A percentile compares a stretch with the other conserved stretches of the same genome.
Evolutionary conservation across 2,888 invertebrate species (phyloP).

Genomic region (Netelia fuscicornis): DNA sequence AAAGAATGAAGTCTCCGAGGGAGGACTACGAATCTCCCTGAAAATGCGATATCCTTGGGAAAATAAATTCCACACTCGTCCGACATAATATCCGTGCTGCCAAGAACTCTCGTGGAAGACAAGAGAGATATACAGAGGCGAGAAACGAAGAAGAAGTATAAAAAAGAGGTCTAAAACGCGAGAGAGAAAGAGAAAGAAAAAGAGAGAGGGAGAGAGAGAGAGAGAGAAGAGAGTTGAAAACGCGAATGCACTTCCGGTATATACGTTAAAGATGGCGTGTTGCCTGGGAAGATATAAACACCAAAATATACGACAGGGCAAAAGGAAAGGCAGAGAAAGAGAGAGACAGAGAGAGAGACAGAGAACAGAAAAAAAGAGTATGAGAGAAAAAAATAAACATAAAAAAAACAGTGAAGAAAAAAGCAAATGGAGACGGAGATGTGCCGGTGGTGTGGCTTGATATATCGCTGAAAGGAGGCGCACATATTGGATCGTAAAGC

Average conservation of each 20-base stretch:
- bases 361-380: not conserved
- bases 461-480: constrained; percentile 70
- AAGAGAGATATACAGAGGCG: constrained; percentile 21
- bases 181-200: too few relatives aligned
- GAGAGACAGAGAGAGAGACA: not conserved
- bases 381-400: not conserved
- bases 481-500: constrained; percentile 79
- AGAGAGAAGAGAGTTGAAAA: constrained; percentile 13
- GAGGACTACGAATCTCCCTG: not conserved
- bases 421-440: constrained; percentile 37
- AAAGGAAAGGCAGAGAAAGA: not conserved
- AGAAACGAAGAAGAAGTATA: constrained; percentile 45
- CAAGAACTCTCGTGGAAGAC: constrained; percentile 8
- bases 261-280: constrained; percentile 22
- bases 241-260: constrained; percentile 35
- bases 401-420: not conserved
- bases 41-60: constrained; percentile 15
- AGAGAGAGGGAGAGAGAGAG: constrained; percentile 2
- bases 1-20: constrained; percentile 3
- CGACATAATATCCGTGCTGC: constrained; percentile 36
- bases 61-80: constrained; percentile 33
- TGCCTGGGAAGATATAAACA: constrained; percentile 43
- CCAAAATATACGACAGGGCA: not conserved
- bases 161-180: not conserved
- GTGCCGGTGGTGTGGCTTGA: constrained; percentile 64